Percentiles rank a stretch among this genome's conserved stretches.
Conservation (phyloP, 2,113 vertebrate species). For the human region DNA sequence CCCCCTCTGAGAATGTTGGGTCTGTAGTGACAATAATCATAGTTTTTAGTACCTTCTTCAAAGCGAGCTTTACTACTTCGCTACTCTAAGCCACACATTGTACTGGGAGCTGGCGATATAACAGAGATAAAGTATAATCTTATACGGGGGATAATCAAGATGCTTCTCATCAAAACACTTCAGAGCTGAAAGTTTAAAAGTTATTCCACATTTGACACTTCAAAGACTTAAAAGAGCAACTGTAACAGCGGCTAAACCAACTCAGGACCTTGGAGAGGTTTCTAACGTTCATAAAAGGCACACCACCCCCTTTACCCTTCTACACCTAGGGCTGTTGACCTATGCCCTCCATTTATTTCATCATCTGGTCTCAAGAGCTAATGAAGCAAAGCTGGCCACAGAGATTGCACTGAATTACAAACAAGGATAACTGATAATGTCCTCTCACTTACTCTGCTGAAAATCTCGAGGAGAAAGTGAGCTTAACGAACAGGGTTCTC, state of each 20-base stretch:
- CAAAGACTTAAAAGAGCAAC: constrained; percentile 1
- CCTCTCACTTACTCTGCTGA: background rate
- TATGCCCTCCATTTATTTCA: constrained; percentile 39
- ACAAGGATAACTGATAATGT: background rate
- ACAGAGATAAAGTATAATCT: background rate
- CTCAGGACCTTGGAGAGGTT: constrained; percentile 64
- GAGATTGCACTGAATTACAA: background rate
- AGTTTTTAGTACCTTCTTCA: background rate
- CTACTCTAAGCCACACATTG: background rate
- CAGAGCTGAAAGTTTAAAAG: background rate
- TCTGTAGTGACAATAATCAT: background rate
- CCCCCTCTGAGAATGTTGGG: background rate
- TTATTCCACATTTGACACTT: background rate
- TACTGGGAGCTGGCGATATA: background rate
- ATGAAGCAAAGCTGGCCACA: background rate
- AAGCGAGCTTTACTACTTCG: background rate
- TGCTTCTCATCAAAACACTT: constrained; percentile 9
- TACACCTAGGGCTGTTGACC: background rate
- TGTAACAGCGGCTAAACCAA: background rate
- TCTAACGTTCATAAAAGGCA: background rate
- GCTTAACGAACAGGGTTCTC: background rate
- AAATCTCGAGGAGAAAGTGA: background rate
- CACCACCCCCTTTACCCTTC: background rate
- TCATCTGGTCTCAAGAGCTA: background rate
- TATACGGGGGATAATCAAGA: background rate